Evolutionary conservation across 2,888 invertebrate genomes (phyloP), one percentile per base, ranked within the genome.

Genomic region (Rosalia funebris): DNA sequence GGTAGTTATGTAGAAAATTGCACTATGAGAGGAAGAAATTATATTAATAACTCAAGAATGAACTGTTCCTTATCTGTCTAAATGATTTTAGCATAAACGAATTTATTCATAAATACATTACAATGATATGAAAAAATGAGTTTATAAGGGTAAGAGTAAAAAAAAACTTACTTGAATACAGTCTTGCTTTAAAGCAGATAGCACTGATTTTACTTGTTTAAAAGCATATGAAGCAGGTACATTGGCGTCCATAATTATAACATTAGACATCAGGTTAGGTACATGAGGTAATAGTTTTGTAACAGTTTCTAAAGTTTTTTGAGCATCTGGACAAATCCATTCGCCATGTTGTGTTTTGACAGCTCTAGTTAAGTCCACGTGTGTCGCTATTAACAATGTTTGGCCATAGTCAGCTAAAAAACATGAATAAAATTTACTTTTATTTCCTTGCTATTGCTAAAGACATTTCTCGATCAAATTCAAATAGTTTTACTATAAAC

Each of bases 311-410:
- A 86, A 77, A 39, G 83, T 78, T 61, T 79, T 83, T 62, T 84
- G 84, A 10, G 85, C 84, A 65, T 86, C 86, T 2, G 85, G 83
- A 68, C 84, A 84, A n/a, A 83, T 77, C 78, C 84, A 86, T 68
- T 87, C 86, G 15, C 88, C 88, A 48, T 83, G 81, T 44, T 83
- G 80, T 45, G 84, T 84, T 71, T 84, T 83, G 7, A 81, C 81
- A 41, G 85, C 84, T 42, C 83, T 73, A 0, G 83, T 82, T 11
- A 80, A 77, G 69, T 88, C 88, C 1, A 87, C 87, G 73, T 89
- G 88, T 0, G 88, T 89, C 2, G 86, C 89, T 1, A 89, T 82
- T 36, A 90, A 77, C 7, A 88, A 78, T n/a, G 89, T 83, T 68
- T 84, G 83, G 10, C 89, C 89, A 73, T 85, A 84, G 65, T 85